Base-by-base conservation (phyloP, 2,888 invertebrate species). In the Spilosoma lubricipeda region DNA sequence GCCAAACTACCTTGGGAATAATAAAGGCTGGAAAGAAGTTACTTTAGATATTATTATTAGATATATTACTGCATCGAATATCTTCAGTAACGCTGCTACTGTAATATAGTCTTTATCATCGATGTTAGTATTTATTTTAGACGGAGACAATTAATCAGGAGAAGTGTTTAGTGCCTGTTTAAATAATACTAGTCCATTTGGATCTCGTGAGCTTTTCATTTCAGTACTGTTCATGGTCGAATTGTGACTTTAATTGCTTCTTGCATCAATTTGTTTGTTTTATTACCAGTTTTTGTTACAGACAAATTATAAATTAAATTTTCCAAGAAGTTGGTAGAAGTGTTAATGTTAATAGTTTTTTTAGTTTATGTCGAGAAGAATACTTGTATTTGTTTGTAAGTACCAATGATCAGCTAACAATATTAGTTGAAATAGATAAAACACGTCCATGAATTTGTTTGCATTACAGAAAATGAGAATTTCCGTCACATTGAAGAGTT, bases 91-190 rank as follows among this genome's bases (percentile, higher is more conserved):
- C 70, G 75, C 81, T 66, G 36, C 7, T 1, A 0, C 11, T 78
- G 27, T 11, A n/a, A 3, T 5, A 59, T 15, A 5, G 45, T 27
- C 70, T 23, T 74, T 27, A 76, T 59, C 36, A 48, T 66, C 64
- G 67, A 74, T 77, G 73, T 80, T 83, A 79, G 84, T 90, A 88
- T 90, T 90, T 90, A 84, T 88, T 89, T 56, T 89, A 89, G 89
- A 88, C 75, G 74, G 78, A 80, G 85, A 88, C 90, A 88, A 90
- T 90, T 89, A 88, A 90, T 90, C 88, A 89, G 78, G 63, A n/a
- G 73, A 77, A 78, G 85, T 82, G 83, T 86, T 86, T 82, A 83
- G 83, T 77, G 82, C 74, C 82, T 82, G 81, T 86, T 85, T 84
- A 85, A 88, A 88, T 85, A 87, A 87, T 86, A 88, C 85, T 85